Conservation (phyloP, 2,113 vertebrate genomes). For the Channa argus region DNA sequence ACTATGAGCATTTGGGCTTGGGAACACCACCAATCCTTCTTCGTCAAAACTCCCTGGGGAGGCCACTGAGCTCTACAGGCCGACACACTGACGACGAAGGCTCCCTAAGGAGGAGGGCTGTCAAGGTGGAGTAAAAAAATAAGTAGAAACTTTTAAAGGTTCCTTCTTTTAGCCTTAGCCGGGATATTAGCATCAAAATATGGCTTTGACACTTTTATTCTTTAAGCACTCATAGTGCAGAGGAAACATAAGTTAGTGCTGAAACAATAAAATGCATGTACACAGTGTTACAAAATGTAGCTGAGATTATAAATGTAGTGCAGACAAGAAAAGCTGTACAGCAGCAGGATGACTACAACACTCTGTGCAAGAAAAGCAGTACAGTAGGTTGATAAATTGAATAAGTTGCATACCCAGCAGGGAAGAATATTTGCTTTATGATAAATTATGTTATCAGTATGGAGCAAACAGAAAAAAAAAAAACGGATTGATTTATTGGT, state of each 20-base stretch:
- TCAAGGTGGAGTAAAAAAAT: slow-evolving; percentile 80
- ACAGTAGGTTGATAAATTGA: not conserved
- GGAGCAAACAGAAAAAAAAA: too few relatives aligned
- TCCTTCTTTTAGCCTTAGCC: not conserved
- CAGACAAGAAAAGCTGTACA: not conserved
- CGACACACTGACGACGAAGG: slow-evolving; percentile 81
- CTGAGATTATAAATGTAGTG: not conserved
- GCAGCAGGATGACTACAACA: not conserved
- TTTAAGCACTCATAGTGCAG: not conserved
- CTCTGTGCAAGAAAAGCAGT: not conserved
- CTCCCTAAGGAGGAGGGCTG: slow-evolving; percentile 81
- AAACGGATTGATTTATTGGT: not conserved
- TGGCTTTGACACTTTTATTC: not conserved
- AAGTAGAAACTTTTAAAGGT: not conserved
- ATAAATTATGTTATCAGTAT: too few relatives aligned
- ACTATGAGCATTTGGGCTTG: slow-evolving; percentile 80
- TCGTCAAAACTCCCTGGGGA: slow-evolving; percentile 78
- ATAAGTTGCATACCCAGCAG: not conserved
- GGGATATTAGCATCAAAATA: not conserved
- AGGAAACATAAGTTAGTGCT: not conserved
- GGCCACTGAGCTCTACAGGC: slow-evolving; percentile 69
- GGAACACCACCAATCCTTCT: slow-evolving; percentile 79
- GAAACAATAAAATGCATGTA: not conserved
- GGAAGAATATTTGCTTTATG: too few relatives aligned
- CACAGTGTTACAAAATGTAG: too few relatives aligned